phyloP scores from a whole-genome alignment of 1,140 invertebrate species.

The Paraescarpia echinospica region DNA sequence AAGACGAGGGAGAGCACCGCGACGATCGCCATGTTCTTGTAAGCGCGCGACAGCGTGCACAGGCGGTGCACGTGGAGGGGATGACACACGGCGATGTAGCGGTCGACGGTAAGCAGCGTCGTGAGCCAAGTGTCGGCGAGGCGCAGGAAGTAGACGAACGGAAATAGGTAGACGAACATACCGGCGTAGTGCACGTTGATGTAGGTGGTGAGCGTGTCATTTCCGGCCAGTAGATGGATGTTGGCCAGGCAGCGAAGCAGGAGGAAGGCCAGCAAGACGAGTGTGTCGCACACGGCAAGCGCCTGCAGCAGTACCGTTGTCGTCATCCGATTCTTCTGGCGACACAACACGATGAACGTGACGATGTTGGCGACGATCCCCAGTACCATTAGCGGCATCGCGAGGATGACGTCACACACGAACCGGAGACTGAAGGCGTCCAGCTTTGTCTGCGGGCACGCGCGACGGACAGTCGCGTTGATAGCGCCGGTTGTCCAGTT shows the following conservation, averaged over 20 bases:
- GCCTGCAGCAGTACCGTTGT: constrained; percentile 26
- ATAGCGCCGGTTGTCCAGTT: background rate
- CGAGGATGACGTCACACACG: constrained; percentile 27
- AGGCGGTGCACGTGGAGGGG: constrained; percentile 28
- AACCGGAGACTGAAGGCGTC: background rate
- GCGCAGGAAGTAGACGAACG: constrained; percentile 23
- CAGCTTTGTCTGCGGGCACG: background rate
- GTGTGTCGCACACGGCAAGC: constrained; percentile 25
- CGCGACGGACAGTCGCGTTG: background rate
- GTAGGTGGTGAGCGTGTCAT: background rate
- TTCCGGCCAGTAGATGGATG: constrained; percentile 13
- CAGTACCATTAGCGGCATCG: constrained; percentile 17
- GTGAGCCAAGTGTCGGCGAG: constrained; percentile 27
- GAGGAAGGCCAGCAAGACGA: constrained; percentile 8
- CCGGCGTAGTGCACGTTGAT: background rate
- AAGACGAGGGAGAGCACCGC: constrained; percentile 5
- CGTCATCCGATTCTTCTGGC: constrained; percentile 26
- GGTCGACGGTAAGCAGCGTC: constrained; percentile 27
- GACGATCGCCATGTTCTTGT: constrained; percentile 14
- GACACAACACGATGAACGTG: constrained; percentile 27
- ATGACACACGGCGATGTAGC: constrained; percentile 29
- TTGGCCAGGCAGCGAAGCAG: constrained; percentile 24
- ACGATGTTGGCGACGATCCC: constrained; percentile 29
- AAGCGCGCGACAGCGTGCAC: constrained; percentile 21
- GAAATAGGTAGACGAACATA: constrained; percentile 26